Evolutionary conservation across 30 jellyfish, hydroid and myxozoan genomes (phyloP).

Genomic region (Aurelia aurita complex sp. Pacific): DNA sequence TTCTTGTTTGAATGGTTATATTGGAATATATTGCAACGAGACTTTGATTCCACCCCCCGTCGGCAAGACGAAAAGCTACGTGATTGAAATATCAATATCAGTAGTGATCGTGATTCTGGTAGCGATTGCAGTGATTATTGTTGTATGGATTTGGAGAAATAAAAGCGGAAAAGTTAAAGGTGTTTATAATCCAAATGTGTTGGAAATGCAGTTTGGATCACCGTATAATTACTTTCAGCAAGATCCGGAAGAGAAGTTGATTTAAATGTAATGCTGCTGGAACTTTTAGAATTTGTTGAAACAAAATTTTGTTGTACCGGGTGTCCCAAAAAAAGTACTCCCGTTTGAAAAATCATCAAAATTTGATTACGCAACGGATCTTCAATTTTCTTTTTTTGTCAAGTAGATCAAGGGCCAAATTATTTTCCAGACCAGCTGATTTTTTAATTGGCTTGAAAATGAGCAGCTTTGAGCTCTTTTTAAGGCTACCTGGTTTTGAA

Average conservation of each 20-base stretch:
- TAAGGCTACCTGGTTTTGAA: no score
- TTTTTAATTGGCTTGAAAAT: no score
- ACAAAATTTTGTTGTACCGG: no score
- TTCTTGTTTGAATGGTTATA: slow-evolving; percentile 27
- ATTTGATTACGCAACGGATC: no score
- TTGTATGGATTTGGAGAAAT: slow-evolving; percentile 28
- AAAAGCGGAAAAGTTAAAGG: slow-evolving; percentile 62
- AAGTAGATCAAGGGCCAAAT: no score
- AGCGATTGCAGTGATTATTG: slow-evolving; percentile 12
- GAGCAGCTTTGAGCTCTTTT: no score
- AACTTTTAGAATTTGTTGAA: no score
- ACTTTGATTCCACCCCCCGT: slow-evolving; percentile 11
- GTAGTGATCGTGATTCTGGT: slow-evolving; percentile 31
- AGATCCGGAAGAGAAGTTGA: slow-evolving; percentile 77
- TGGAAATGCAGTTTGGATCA: slow-evolving; percentile 73
- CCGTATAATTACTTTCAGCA: slow-evolving; percentile 53
- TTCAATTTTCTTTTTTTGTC: no score
- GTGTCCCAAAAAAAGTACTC: no score
- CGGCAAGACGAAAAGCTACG: slow-evolving; percentile 15
- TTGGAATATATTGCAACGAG: slow-evolving; percentile 48
- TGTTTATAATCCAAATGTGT: slow-evolving; percentile 54
- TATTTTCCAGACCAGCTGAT: no score
- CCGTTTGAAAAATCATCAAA: no score
- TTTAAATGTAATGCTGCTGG: slow-evolving; percentile 1
- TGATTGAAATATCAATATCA: slow-evolving; percentile 40